phyloP scores from a whole-genome alignment of 1,140 invertebrate genomes.

The Brachionus paranguensis region DNA sequence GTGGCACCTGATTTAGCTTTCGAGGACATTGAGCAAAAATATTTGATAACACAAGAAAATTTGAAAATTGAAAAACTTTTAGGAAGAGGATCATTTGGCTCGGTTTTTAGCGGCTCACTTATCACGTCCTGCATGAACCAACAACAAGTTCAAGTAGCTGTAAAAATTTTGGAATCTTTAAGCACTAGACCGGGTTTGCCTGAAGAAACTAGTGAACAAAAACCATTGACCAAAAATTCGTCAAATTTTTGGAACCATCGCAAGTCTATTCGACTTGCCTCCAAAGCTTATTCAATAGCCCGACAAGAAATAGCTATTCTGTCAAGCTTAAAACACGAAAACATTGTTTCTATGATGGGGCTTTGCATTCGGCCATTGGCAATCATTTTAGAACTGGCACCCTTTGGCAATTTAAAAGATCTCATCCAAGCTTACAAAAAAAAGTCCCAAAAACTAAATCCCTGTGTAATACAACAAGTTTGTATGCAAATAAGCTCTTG shows the following conservation, averaged over 20 bases:
- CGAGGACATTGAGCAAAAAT: conserved; percentile 55
- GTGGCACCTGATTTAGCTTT: conserved; percentile 28
- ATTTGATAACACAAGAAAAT: conserved; percentile 69
- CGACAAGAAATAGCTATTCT: conserved; percentile 39
- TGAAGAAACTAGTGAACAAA: neutral
- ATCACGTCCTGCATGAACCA: conserved; percentile 57
- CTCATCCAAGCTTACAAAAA: neutral
- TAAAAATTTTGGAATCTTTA: conserved; percentile 26
- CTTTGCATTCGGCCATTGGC: conserved; percentile 18
- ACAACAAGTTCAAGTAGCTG: neutral
- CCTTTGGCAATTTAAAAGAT: conserved; percentile 26
- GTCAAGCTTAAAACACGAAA: neutral
- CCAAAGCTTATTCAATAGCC: conserved; percentile 23
- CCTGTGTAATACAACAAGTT: conserved; percentile 6
- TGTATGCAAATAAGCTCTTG: conserved; percentile 56
- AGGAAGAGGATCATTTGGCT: conserved; percentile 94
- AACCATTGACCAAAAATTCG: neutral
- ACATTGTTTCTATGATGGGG: conserved; percentile 18
- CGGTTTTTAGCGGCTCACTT: conserved; percentile 79
- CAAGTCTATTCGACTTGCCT: conserved; percentile 11
- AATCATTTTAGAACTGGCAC: conserved; percentile 37
- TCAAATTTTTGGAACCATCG: neutral
- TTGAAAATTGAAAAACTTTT: conserved; percentile 70
- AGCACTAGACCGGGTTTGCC: neutral
- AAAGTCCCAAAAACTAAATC: neutral